A percentile compares a stretch with the other conserved stretches of the same genome.
Evolutionary conservation across 30 jellyfish, hydroid and myxozoan genomes (phyloP).

Genomic region (Aurelia aurita complex sp. Pacific): DNA sequence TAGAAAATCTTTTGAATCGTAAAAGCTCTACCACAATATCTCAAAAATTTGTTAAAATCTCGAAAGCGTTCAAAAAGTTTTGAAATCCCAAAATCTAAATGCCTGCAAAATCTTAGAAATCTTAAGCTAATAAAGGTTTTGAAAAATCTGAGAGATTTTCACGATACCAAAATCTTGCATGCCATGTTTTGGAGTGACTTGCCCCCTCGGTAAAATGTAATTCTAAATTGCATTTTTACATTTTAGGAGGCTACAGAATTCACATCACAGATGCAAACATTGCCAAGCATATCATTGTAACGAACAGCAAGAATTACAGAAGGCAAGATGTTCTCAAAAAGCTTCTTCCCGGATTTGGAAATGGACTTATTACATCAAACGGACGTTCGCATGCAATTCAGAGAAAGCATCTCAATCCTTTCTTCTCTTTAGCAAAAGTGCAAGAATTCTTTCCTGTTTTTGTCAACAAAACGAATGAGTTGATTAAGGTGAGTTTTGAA

Average conservation of each 20-base stretch:
- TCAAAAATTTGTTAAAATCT: too few relatives aligned
- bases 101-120: too few relatives aligned
- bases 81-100: too few relatives aligned
- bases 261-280: constrained; percentile 52
- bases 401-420: constrained; percentile 64
- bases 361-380: constrained; percentile 63
- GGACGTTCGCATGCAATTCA: constrained; percentile 74
- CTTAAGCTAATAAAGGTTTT: too few relatives aligned
- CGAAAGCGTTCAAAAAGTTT: too few relatives aligned
- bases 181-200: too few relatives aligned
- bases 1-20: too few relatives aligned
- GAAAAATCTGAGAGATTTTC: too few relatives aligned
- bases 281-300: constrained; percentile 62
- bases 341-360: constrained; percentile 50
- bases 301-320: constrained; percentile 55
- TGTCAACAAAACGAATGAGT: constrained; percentile 21
- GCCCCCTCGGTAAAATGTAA: too few relatives aligned
- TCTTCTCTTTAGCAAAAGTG: constrained; percentile 43
- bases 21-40: too few relatives aligned
- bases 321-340: constrained; percentile 52
- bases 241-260: constrained; percentile 60
- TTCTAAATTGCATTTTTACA: background rate
- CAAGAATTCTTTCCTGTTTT: constrained; percentile 35
- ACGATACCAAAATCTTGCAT: too few relatives aligned
- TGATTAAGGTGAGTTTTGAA: constrained; percentile 14